phyloP scores from a whole-genome alignment of 2,797 vertebrate genomes.

The Pygocentrus nattereri region DNA sequence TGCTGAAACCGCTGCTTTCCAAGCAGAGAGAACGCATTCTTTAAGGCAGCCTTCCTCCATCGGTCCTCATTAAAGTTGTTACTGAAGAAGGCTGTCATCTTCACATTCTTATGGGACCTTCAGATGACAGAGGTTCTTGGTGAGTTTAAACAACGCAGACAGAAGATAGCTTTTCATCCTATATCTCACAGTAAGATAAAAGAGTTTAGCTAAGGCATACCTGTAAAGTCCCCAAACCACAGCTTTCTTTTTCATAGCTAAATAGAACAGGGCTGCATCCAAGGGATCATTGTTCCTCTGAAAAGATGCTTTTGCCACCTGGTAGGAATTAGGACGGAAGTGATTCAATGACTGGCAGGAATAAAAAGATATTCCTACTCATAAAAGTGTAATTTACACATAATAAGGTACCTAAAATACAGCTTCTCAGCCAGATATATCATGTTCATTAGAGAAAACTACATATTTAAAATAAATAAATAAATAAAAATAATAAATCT shows the following conservation, averaged over 20 bases:
- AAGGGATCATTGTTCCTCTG: constrained; percentile 93
- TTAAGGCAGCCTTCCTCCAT: constrained; percentile 96
- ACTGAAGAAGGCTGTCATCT: constrained; percentile 97
- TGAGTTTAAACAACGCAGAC: background rate
- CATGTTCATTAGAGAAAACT: background rate
- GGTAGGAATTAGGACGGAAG: constrained; percentile 47
- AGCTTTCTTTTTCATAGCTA: constrained; percentile 97
- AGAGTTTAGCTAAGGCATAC: constrained; percentile 68
- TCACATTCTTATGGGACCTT: constrained; percentile 92
- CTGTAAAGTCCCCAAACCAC: constrained; percentile 98
- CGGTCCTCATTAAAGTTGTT: constrained; percentile 97
- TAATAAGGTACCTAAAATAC: background rate
- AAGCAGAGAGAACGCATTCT: constrained; percentile 97
- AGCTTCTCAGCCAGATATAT: background rate
- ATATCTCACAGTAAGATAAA: background rate
- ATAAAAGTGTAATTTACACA: background rate
- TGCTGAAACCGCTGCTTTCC: constrained; percentile 99
- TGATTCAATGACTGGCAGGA: background rate
- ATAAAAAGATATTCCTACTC: constrained; percentile 1
- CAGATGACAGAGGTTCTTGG: constrained; percentile 33
- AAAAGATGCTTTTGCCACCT: constrained; percentile 97
- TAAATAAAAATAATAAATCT: background rate
- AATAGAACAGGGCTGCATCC: constrained; percentile 96
- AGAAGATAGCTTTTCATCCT: background rate
- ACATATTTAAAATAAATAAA: background rate